Percentiles rank a stretch among this genome's conserved stretches.
Conservation (phyloP, 2,888 invertebrate species). For the Hemistola chrysoprasaria region DNA sequence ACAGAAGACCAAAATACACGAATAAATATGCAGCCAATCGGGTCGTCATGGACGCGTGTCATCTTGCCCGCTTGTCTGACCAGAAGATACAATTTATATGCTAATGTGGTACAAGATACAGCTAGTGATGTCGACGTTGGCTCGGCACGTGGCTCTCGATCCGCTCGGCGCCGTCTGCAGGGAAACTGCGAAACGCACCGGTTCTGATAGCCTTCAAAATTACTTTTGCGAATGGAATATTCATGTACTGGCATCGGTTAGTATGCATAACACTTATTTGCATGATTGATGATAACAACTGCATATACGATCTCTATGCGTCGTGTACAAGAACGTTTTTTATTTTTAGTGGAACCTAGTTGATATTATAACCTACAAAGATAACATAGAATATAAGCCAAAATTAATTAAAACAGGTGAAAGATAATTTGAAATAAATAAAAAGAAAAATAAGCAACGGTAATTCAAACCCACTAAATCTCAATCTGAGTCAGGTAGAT, state of each 20-base stretch:
- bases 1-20: slow-evolving; percentile 16
- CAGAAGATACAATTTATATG: slow-evolving; percentile 83
- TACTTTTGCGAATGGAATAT: slow-evolving; percentile 58
- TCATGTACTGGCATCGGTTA: slow-evolving; percentile 34
- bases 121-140: slow-evolving; percentile 45
- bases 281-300: slow-evolving; percentile 14
- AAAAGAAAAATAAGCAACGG: not conserved
- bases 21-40: slow-evolving; percentile 54
- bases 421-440: not conserved
- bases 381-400: no score
- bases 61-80: slow-evolving; percentile 71
- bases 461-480: no score
- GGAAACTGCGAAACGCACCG: slow-evolving; percentile 39
- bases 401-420: no score
- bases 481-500: not conserved
- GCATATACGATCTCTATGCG: no score
- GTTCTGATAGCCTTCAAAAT: slow-evolving; percentile 71
- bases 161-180: slow-evolving; percentile 34
- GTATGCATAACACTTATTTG: slow-evolving; percentile 25
- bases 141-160: slow-evolving; percentile 22
- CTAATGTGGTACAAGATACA: slow-evolving; percentile 52
- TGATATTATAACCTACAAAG: no score
- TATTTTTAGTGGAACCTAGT: no score
- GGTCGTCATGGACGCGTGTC: slow-evolving; percentile 60
- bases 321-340: no score